Percentiles rank a stretch among this genome's conserved stretches.
Evolutionary conservation across 2,113 vertebrate species (phyloP).

Genomic region (Lepisosteus osseus): DNA sequence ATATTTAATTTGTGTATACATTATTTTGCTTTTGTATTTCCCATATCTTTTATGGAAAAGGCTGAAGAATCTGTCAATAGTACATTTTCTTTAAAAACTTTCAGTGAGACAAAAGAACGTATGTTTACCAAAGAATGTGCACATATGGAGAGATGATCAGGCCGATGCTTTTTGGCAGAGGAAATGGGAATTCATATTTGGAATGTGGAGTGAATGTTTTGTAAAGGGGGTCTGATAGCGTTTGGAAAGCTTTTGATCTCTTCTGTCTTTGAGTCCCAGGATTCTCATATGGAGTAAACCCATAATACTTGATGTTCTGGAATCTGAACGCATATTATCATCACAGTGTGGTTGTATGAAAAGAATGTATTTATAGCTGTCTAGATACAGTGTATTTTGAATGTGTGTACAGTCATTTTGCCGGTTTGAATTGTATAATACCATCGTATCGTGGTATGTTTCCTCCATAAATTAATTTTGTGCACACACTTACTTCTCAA

Average conservation of each 20-base stretch:
- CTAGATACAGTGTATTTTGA: no score
- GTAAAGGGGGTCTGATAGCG: constrained; percentile 23
- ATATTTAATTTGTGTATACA: no score
- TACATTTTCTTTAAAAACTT: not conserved
- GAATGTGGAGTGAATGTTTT: not conserved
- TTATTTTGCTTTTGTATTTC: no score
- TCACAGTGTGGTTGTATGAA: not conserved
- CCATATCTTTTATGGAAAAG: no score
- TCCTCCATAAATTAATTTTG: no score
- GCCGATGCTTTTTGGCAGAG: constrained; percentile 15
- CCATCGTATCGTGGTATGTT: no score
- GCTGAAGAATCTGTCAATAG: no score
- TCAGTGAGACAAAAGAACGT: not conserved
- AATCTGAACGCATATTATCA: constrained; percentile 19
- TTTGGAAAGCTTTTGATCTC: constrained; percentile 44
- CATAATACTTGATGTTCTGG: constrained; percentile 16
- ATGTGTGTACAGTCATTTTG: no score
- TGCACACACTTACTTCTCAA: no score
- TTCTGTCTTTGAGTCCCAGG: constrained; percentile 30
- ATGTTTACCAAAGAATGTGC: constrained; percentile 3
- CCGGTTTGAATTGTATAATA: no score
- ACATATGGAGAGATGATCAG: constrained; percentile 32
- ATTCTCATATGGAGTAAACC: constrained; percentile 24
- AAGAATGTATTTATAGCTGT: not conserved
- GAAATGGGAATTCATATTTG: constrained; percentile 8